Evolutionary conservation across 2,113 vertebrate species (phyloP), one percentile per base, ranked within the genome.

Genomic region (Microcebus jonahi): DNA sequence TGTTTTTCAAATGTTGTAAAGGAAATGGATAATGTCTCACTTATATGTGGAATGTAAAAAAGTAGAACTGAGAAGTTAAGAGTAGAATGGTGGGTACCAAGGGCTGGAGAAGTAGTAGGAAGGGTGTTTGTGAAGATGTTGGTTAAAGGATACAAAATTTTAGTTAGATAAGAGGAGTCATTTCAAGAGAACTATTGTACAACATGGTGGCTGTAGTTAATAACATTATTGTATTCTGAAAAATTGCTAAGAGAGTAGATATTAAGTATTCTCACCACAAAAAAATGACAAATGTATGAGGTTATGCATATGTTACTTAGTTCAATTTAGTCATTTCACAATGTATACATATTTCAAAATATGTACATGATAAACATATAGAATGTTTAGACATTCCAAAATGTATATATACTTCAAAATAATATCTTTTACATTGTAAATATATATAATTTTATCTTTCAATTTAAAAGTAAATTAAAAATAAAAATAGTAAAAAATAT

Each of bases 51-150:
- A n/a, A 68, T 48, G 6, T 15, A 57, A 67, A 76, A 23, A 21
- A 45, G 18, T 39, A 73, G 31, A 73, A 50, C 17, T 50, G 55
- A 73, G 6, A 48, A 48, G 25, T 82, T 29, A 12, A 71, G 20
- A 59, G 67, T 53, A 75, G 17, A 75, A 39, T 39, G 25, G 6
- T 73, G 42, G 3, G 48, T 63, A 50, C 15, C 10, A 61, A 73
- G 18, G 1, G 1, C 17, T 29, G 6, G n/a, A 12, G 39, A 8
- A 23, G 27, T 5, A 12, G 27, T 23, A 5, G 25, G 59, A 27
- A 27, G 59, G 59, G 59, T 25, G 9, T 31, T 48, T 34, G 18
- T 3, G 18, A 34, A 81, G 9, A 31, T n/a, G 3, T 61, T 61
- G 10, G 31, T 79, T 90, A 48, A 70, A 57, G 13, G 29, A 18